A percentile compares a stretch with the other conserved stretches of the same genome.
Evolutionary conservation across 35 echinoderm and acorn worm species (phyloP).

Genomic region (Heliocidaris erythrogramma): DNA sequence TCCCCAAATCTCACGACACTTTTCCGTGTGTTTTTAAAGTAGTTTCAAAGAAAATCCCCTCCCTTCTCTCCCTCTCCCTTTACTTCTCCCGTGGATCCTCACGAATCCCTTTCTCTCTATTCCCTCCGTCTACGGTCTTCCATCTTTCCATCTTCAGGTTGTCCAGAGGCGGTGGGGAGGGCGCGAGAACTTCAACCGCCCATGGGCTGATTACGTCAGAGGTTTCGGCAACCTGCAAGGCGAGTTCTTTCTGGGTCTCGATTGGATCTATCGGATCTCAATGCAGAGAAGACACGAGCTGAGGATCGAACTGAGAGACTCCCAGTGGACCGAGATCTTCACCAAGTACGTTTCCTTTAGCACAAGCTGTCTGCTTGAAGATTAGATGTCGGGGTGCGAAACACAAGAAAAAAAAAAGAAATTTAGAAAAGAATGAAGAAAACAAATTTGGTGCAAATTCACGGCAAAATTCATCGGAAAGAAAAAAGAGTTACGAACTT

Average conservation of each 20-base stretch:
- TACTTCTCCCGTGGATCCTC: no score
- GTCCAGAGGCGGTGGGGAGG: constrained; percentile 41
- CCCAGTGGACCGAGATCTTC: constrained; percentile 35
- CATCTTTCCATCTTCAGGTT: neutral
- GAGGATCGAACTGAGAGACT: constrained; percentile 42
- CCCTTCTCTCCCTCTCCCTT: no score
- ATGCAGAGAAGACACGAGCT: constrained; percentile 39
- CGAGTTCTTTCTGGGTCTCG: constrained; percentile 43
- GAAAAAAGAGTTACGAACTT: no score
- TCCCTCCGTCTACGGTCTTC: no score
- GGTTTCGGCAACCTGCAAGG: constrained; percentile 51
- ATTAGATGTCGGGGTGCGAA: no score
- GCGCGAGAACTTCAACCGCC: constrained; percentile 46
- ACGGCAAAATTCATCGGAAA: no score
- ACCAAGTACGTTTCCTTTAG: neutral
- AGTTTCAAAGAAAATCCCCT: no score
- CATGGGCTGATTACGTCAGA: constrained; percentile 36
- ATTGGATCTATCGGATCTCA: constrained; percentile 42
- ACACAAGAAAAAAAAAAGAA: neutral
- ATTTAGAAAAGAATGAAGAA: neutral
- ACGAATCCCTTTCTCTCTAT: no score
- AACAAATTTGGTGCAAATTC: neutral
- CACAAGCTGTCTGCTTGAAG: neutral
- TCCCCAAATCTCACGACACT: no score
- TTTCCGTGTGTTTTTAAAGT: no score